Evolutionary conservation across 1,140 invertebrate genomes (phyloP).

Genomic region (Drosophila mojavensis): DNA sequence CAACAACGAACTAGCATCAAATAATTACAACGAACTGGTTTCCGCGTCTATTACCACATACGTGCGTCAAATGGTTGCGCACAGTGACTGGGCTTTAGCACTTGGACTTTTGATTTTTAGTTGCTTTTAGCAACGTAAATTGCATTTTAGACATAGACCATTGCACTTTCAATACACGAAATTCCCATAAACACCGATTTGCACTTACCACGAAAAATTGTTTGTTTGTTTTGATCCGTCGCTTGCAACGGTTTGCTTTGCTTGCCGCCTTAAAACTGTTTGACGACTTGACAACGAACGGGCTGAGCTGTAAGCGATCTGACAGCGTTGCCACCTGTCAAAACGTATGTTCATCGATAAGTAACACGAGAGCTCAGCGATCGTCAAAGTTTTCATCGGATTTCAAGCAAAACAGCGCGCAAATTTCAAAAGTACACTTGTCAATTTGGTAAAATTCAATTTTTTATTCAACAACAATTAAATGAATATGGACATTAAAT

Average conservation of each 20-base stretch:
- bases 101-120: constrained; percentile 19
- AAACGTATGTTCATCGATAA: constrained; percentile 17
- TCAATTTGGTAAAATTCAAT: constrained; percentile 66
- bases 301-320: background rate
- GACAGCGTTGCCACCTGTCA: constrained; percentile 24
- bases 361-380: background rate
- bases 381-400: constrained; percentile 7
- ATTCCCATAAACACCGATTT: background rate
- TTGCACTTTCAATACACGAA: constrained; percentile 5
- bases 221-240: background rate
- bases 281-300: constrained; percentile 8
- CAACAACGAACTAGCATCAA: constrained; percentile 54
- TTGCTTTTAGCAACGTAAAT: constrained; percentile 13
- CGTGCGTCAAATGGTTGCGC: constrained; percentile 37
- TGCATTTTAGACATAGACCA: constrained; percentile 37
- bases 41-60: constrained; percentile 73
- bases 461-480: constrained; percentile 80
- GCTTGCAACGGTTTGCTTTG: constrained; percentile 22
- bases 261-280: constrained; percentile 42
- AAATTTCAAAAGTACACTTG: background rate
- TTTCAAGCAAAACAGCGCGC: constrained; percentile 10
- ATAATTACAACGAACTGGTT: constrained; percentile 75
- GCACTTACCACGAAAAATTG: constrained; percentile 24
- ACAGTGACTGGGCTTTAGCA: constrained; percentile 18
- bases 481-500: constrained; percentile 81